Evolutionary conservation across 2,888 invertebrate species (phyloP), one percentile per base, ranked within the genome.

Genomic region (Ernsta delagoae): DNA sequence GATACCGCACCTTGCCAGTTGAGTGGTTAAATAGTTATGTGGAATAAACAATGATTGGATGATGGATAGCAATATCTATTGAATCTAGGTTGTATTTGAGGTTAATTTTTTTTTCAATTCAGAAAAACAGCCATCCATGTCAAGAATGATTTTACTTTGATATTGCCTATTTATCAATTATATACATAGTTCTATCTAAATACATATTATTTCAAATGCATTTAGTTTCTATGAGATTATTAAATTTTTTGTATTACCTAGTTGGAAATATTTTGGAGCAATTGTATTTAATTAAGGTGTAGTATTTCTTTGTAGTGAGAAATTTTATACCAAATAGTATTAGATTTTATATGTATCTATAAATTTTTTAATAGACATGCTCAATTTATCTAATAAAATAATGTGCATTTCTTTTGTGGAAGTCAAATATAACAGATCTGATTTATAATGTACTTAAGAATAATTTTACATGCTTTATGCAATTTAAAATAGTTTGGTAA

Each of bases 301-400:
- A 61, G 54, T 36, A 60, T 66, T 61, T 67, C 56, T 56, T n/a
- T 57, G 57, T 56, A 56, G 56, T 61, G 53, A 43, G 43, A 61
- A 48, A 62, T 65, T 53, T 65, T 62, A 24, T 64, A 65, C 61
- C 56, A 61, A 70, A 48, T 65, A 67, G 66, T 60, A 60, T 67
- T 67, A 60, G 53, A 67, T 45, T 53, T 61, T 62, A 53, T 67
- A 60, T 54, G 12, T 54, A 60, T 66, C 39, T 65, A 65, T 65
- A 12, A 59, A 59, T 53, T 34, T 65, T 66, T 5, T 53, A 66
- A 45, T n/a, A 24, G 3, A 65, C 24, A 65, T 67, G 74, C 74
- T 74, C 74, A 74, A 74, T 62, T 48, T 70, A 66, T 66, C 34
- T 65, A 59, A 65, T 59, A 65, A 62, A 41, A n/a, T 31, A 62